phyloP scores from a whole-genome alignment of 2,888 invertebrate species.

The Agrotis puta region DNA sequence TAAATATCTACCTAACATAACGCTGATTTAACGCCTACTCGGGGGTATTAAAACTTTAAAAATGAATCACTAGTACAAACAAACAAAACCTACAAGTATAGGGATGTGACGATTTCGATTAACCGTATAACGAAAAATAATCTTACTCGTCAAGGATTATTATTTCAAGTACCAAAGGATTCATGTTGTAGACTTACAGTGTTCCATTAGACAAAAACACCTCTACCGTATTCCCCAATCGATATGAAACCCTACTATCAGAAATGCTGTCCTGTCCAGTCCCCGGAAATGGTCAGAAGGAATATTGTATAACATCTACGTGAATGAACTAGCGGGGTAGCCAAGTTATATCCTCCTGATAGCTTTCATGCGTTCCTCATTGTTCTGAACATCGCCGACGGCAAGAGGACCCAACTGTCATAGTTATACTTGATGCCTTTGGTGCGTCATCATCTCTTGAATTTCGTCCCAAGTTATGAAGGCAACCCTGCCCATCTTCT shows the following conservation, averaged over 20 bases:
- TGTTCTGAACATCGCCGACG: conserved; percentile 41
- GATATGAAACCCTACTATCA: conserved; percentile 10
- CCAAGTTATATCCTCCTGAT: conserved; percentile 27
- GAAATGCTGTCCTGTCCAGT: conserved; percentile 10
- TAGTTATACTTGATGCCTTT: conserved; percentile 9
- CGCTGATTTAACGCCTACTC: background rate
- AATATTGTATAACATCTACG: conserved; percentile 30
- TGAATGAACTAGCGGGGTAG: conserved; percentile 18
- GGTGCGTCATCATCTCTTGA: conserved; percentile 11
- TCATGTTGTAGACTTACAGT: background rate
- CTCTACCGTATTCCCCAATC: background rate
- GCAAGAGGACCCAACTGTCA: conserved; percentile 34
- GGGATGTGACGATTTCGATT: background rate
- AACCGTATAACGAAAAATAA: background rate
- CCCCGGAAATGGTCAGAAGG: conserved; percentile 7
- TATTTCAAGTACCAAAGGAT: background rate
- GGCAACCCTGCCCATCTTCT: conserved; percentile 1
- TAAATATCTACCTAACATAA: conserved; percentile 7
- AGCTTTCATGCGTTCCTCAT: conserved; percentile 35
- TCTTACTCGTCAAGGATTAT: background rate
- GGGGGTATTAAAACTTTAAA: background rate
- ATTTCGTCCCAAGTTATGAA: conserved; percentile 19
- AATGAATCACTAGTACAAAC: background rate
- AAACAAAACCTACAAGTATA: background rate
- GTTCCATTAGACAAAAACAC: background rate